These are phyloP conservation scores for Meloidogyne chitwoodi DNA, from an alignment of 1,140 invertebrate species.

Conservation along the genomic window DNA sequence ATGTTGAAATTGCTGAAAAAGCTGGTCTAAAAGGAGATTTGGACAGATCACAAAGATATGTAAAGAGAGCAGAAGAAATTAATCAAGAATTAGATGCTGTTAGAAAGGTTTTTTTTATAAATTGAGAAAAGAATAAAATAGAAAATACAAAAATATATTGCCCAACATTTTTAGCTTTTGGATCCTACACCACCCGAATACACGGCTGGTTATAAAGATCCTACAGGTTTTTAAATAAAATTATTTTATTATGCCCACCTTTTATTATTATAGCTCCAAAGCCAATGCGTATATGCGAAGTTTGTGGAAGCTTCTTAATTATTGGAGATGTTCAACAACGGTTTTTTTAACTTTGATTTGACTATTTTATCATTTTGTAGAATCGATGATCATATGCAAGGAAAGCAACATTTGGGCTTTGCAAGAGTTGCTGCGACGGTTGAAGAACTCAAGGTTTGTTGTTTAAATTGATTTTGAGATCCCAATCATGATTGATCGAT, in stretches of 20 bases:
- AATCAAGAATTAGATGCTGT: conserved; percentile 24
- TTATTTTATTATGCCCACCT: background rate
- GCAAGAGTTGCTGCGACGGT: conserved; percentile 68
- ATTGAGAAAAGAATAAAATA: background rate
- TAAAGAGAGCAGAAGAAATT: conserved; percentile 34
- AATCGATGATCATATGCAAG: conserved; percentile 83
- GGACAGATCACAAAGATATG: conserved; percentile 33
- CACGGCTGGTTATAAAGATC: conserved; percentile 20
- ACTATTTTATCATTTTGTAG: conserved; percentile 58
- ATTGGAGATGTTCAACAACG: conserved; percentile 92
- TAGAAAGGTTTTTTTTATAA: background rate
- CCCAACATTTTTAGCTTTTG: conserved; percentile 4
- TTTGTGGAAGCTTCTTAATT: conserved; percentile 94
- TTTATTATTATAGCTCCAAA: conserved; percentile 20
- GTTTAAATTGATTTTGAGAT: background rate
- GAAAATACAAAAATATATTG: background rate
- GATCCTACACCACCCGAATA: conserved; percentile 8
- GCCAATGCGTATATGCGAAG: conserved; percentile 92
- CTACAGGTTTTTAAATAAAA: background rate
- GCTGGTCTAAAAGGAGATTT: conserved; percentile 27
- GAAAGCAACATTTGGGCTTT: conserved; percentile 93
- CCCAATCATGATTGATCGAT: background rate
- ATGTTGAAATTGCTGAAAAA: conserved; percentile 26
- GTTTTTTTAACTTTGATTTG: background rate
- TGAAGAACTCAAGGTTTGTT: conserved; percentile 30